Conservation (phyloP, 2,888 invertebrate genomes). For the Matsumyia berberina region DNA sequence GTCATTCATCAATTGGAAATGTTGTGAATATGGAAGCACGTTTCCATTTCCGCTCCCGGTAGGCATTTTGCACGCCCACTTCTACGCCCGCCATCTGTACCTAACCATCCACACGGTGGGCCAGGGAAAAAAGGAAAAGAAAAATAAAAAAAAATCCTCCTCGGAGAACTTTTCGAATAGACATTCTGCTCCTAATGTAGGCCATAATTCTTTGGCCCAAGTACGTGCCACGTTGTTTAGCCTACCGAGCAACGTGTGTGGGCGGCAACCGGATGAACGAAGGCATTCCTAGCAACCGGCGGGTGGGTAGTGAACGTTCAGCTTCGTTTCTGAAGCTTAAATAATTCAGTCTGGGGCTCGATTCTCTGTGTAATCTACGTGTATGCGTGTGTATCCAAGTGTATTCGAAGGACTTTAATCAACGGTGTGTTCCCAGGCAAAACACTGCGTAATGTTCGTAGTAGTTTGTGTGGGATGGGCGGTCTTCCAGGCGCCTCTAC, state of each 20-base stretch:
- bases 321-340: conserved; percentile 40
- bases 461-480: neutral
- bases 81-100: no score
- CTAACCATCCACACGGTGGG: neutral
- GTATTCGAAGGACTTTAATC: conserved; percentile 48
- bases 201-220: conserved; percentile 47
- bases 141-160: conserved; percentile 13
- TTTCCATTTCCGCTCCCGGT: conserved; percentile 49
- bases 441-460: conserved; percentile 5
- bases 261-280: conserved; percentile 21
- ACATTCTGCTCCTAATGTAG: conserved; percentile 63
- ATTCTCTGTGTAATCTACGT: conserved; percentile 45
- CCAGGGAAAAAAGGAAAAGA: neutral
- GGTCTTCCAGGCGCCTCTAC: no score
- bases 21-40: conserved; percentile 62
- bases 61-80: conserved; percentile 17
- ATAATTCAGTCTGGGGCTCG: conserved; percentile 63
- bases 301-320: conserved; percentile 23
- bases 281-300: conserved; percentile 12
- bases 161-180: conserved; percentile 43
- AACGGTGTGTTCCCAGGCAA: conserved; percentile 24
- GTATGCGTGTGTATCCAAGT: conserved; percentile 36
- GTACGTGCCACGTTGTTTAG: conserved; percentile 56
- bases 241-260: conserved; percentile 18
- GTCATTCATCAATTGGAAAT: conserved; percentile 53